Evolutionary conservation across 2,113 vertebrate genomes (phyloP), one percentile per base, ranked within the genome.

Genomic region (Calidris pugnax): DNA sequence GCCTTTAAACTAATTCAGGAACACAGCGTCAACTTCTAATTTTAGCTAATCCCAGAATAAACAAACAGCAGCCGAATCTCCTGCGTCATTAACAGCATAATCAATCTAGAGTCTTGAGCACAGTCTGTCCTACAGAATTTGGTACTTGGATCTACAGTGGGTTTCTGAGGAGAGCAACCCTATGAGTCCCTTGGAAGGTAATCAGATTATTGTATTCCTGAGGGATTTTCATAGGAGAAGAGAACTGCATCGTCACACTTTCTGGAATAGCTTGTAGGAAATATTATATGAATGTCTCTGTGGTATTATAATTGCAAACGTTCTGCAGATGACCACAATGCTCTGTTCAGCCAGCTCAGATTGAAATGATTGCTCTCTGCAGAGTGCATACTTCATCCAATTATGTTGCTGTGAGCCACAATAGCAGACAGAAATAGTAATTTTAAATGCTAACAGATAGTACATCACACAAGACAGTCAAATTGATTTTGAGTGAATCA

Each of bases 11-110:
- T 74, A 53, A 73, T 87, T 85, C 55, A 67, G 62, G 60, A 89
- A 76, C 71, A 76, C 9, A 47, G 74, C 21, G 39, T 82, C 76
- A 94, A 53, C 39, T 93, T 93, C 95, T 94, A 83, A 95, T 95
- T 94, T 97, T 96, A 97, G 77, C 77, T 87, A 74, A 75, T 56
- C 53, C 69, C 53, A 53, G 66, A 87, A 93, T 28, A 91, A 94
- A 95, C 63, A 94, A 87, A 79, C 17, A 73, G 30, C 73, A 92
- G 63, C 60, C 77, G 53, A 83, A 35, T 48, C 37, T 87, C 30
- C 76, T 96, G 76, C 9, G 0, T 82, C 80, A 93, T 76, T 86
- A 85, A 48, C n/a, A 63, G 53, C 66, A 86, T 69, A 82, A 96
- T 84, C 76, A 93, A 45, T 89, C 62, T 32, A 51, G 89, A 85